Evolutionary conservation across 2,888 invertebrate genomes (phyloP).

Genomic region (Nephrocerus scutellatus): DNA sequence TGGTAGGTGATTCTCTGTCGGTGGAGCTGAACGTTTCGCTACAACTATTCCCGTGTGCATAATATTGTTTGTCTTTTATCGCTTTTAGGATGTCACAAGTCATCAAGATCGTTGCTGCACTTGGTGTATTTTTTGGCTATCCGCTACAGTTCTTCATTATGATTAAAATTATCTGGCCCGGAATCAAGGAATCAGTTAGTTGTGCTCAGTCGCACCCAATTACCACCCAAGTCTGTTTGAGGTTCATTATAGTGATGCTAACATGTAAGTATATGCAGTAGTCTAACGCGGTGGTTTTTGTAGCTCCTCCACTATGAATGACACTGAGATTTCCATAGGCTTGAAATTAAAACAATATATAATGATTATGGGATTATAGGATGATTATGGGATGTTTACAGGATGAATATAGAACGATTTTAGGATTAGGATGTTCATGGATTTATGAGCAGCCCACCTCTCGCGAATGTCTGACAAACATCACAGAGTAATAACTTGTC

Average conservation of each 20-base stretch:
- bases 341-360: too few species aligned
- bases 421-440: too few species aligned
- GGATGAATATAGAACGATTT: too few species aligned
- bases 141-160: constrained; percentile 96
- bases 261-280: constrained; percentile 86
- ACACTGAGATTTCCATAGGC: too few species aligned
- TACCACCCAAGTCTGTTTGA: constrained; percentile 61
- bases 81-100: constrained; percentile 65
- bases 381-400: too few species aligned
- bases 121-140: constrained; percentile 85
- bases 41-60: neutral
- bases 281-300: too few species aligned
- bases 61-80: constrained; percentile 16
- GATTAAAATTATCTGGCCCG: constrained; percentile 81
- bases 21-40: neutral
- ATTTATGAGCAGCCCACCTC: too few species aligned
- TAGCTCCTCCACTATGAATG: too few species aligned
- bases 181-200: constrained; percentile 53
- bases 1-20: constrained; percentile 29
- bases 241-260: constrained; percentile 64
- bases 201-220: constrained; percentile 53
- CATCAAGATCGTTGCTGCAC: constrained; percentile 73
- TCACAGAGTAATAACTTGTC: too few species aligned
- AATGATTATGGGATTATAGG: too few species aligned
- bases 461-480: too few species aligned